phyloP scores from a whole-genome alignment of 2,797 vertebrate species.

The Spondyliosoma cantharus region DNA sequence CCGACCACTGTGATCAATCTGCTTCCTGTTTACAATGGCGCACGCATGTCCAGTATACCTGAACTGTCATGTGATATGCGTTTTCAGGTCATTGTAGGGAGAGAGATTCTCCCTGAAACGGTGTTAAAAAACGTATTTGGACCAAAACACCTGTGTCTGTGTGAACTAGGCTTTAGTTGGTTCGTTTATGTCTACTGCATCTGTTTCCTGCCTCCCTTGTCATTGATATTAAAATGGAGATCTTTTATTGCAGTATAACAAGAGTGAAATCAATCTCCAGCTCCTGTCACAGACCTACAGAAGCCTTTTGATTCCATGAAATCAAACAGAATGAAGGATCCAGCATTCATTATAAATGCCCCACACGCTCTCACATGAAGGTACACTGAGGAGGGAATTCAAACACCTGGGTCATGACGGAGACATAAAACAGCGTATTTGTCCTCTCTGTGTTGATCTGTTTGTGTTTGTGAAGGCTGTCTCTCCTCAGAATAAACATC shows the following conservation, averaged over 20 bases:
- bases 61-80: too few relatives aligned
- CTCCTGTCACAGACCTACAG: constrained; percentile 26
- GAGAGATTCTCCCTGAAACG: too few relatives aligned
- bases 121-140: too few relatives aligned
- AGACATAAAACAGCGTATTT: constrained; percentile 9
- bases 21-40: too few relatives aligned
- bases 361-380: constrained; percentile 4
- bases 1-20: too few relatives aligned
- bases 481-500: neutral
- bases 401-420: neutral
- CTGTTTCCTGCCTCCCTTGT: too few relatives aligned
- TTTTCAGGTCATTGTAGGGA: too few relatives aligned
- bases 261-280: constrained; percentile 15
- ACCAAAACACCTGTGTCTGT: too few relatives aligned
- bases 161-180: too few relatives aligned
- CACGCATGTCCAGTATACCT: too few relatives aligned
- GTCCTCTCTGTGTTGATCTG: neutral
- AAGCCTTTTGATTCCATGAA: constrained; percentile 38
- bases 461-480: neutral
- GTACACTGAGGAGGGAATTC: constrained; percentile 16
- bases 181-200: too few relatives aligned
- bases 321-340: constrained; percentile 46
- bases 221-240: neutral
- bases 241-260: neutral
- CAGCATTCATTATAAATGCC: constrained; percentile 15